phyloP scores from a whole-genome alignment of 2,888 invertebrate species.

The Ariolimax columbianus region DNA sequence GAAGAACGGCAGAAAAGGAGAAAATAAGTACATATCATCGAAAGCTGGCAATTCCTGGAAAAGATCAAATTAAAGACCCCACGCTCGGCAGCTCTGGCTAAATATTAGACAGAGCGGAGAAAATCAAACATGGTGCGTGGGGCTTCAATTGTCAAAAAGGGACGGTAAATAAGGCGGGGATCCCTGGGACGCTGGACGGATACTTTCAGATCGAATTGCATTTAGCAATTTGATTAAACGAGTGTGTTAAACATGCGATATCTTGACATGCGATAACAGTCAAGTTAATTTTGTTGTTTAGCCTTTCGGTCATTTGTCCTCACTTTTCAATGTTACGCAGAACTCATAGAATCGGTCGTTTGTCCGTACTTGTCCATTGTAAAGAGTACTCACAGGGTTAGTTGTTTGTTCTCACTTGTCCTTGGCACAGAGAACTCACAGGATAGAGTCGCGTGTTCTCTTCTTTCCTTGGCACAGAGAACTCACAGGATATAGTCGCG shows the following conservation, averaged over 20 bases:
- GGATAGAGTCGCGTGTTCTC: too few species aligned
- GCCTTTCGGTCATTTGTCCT: too few species aligned
- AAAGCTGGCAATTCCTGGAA: not conserved
- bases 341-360: too few species aligned
- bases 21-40: not conserved
- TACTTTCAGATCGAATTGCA: not conserved
- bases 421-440: too few species aligned
- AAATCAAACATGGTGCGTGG: not conserved
- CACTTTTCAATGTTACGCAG: too few species aligned
- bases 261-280: not conserved
- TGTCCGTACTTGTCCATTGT: too few species aligned
- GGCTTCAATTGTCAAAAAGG: not conserved
- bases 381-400: too few species aligned
- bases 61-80: constrained; percentile 1
- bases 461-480: too few species aligned
- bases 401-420: too few species aligned
- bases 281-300: not conserved
- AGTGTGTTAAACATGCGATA: constrained; percentile 24
- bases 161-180: not conserved
- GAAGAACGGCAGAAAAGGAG: too few species aligned
- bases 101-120: not conserved
- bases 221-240: constrained; percentile 29
- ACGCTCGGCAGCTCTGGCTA: not conserved
- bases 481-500: too few species aligned
- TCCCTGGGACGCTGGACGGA: not conserved